Conservation (phyloP, 2,797 vertebrate species). For the Gallirallus australis region DNA sequence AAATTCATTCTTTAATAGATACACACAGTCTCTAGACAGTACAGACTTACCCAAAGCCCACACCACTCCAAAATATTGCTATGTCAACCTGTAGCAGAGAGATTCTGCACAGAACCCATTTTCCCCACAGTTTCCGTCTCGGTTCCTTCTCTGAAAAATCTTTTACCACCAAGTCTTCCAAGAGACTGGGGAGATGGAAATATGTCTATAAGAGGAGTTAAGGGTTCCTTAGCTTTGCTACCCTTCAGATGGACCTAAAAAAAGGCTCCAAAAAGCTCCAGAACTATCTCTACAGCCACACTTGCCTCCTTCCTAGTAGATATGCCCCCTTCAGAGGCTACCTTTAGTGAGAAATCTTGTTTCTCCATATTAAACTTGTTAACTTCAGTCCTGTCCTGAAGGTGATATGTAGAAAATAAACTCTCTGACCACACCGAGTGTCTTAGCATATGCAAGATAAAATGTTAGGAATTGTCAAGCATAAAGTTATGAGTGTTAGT, state of each 20-base stretch:
- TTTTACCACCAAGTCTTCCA: neutral
- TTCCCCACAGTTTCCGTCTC: neutral
- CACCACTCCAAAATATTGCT: neutral
- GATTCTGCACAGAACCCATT: neutral
- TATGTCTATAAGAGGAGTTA: accelerated
- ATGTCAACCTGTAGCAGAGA: neutral
- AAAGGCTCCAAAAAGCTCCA: neutral
- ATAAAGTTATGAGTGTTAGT: neutral
- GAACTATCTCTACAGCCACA: too few relatives aligned
- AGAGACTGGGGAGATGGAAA: neutral
- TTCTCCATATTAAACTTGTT: neutral
- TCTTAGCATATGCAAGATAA: neutral
- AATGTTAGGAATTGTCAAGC: neutral
- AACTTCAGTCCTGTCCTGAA: too few relatives aligned
- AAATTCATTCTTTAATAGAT: neutral
- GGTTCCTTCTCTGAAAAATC: neutral
- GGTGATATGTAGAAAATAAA: neutral
- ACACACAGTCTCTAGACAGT: neutral
- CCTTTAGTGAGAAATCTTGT: neutral
- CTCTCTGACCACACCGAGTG: accelerated
- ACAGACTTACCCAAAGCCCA: neutral
- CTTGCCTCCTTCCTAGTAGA: neutral
- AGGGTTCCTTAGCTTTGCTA: neutral
- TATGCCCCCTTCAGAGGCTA: neutral
- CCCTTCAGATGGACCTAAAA: neutral